Conservation (phyloP, 2,888 invertebrate genomes). For the Pogonocherus hispidulus region DNA sequence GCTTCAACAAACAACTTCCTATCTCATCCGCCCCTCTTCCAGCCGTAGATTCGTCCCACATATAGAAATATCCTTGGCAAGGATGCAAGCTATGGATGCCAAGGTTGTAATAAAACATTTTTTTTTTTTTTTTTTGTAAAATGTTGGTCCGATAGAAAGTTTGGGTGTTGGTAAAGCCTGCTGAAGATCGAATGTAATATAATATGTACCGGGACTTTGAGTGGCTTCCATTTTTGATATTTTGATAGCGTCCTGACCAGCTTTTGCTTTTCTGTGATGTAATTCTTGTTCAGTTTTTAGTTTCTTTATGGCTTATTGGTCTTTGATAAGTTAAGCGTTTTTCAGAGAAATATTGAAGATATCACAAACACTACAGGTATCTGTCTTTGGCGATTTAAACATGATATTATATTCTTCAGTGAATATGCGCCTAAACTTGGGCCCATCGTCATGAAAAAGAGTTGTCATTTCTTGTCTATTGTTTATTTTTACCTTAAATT, state of each 20-base stretch:
- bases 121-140: slow-evolving; percentile 35
- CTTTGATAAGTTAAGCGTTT: slow-evolving; percentile 15
- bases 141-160: slow-evolving; percentile 34
- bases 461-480: no score
- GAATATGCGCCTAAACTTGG: slow-evolving; percentile 8
- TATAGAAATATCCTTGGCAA: slow-evolving; percentile 26
- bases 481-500: background rate
- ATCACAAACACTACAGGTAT: slow-evolving; percentile 36
- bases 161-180: slow-evolving; percentile 34
- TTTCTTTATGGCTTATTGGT: slow-evolving; percentile 21
- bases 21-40: slow-evolving; percentile 30
- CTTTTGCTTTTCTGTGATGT: slow-evolving; percentile 39
- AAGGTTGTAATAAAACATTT: slow-evolving; percentile 32
- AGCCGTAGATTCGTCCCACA: slow-evolving; percentile 24
- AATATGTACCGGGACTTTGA: slow-evolving; percentile 23
- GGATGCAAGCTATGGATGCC: slow-evolving; percentile 29
- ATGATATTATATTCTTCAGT: slow-evolving; percentile 37
- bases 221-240: slow-evolving; percentile 23
- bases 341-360: slow-evolving; percentile 26
- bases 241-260: slow-evolving; percentile 32
- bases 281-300: slow-evolving; percentile 27
- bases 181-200: slow-evolving; percentile 28
- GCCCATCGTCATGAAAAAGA: no score
- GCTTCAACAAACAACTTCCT: slow-evolving; percentile 32
- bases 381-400: slow-evolving; percentile 35